Base-by-base conservation (phyloP, 2,888 invertebrate genomes). In the Hypomecis atomaria region DNA sequence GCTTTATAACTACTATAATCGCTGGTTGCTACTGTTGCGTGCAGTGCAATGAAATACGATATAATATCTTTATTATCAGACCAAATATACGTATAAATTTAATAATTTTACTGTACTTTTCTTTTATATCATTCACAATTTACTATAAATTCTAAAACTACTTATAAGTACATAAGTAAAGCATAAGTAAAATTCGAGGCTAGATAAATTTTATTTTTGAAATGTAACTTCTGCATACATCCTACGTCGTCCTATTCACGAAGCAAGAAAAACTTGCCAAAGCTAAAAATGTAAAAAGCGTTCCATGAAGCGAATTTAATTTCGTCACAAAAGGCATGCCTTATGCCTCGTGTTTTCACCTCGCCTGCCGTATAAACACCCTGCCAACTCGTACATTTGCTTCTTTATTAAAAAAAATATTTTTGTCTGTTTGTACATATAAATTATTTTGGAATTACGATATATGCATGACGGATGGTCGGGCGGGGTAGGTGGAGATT, bases 261-360 rank as follows among this genome's bases (percentile, higher is more conserved):
- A 34, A 34, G 23, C 44, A 45, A 11, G 53, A 13, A 58, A 58
- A 13, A 44, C 8, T 42, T 58, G 49, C 55, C 49, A 62, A 56
- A 59, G 60, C 63, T 65, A 45, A 70, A 71, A 68, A 71, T 70
- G 66, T 63, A 71, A 67, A 70, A 65, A 62, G 70, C 64, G 67
- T 50, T 62, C 40, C 69, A 66, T 62, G 67, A 69, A 69, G 72
- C 71, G 66, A 70, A 74, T 71, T 70, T 73, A 78, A 77, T 77
- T 75, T 72, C 62, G 67, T 73, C 72, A 82, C 76, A 82, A 78
- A 80, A 77, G 67, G 70, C 71, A 65, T 72, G 75, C 74, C 71
- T 81, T 71, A 66, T 72, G 75, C 73, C 71, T 81, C 78, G 74
- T 70, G 71, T 71, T 75, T 78, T 75, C 37, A 62, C 59, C 63